phyloP scores from a whole-genome alignment of 2,113 vertebrate species.

The Pogona vitticeps region DNA sequence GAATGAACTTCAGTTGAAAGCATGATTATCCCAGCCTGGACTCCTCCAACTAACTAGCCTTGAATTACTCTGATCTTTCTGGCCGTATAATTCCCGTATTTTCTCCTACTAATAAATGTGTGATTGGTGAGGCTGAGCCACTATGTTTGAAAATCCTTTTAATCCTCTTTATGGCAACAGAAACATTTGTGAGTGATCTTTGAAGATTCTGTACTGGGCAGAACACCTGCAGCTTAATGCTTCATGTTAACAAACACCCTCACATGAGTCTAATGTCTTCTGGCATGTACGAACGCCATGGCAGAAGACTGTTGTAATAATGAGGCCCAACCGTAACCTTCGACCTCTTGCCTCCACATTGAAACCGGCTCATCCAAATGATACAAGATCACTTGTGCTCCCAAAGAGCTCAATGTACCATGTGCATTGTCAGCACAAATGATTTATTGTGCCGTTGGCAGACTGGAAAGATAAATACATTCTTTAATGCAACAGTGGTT shows the following conservation, averaged over 20 bases:
- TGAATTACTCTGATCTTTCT: constrained; percentile 4
- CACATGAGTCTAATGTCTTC: constrained; percentile 30
- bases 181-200: constrained; percentile 73
- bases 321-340: constrained; percentile 52
- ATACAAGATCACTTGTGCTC: constrained; percentile 49
- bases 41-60: constrained; percentile 44
- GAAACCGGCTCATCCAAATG: constrained; percentile 40
- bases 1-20: constrained; percentile 79
- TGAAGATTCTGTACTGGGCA: constrained; percentile 64
- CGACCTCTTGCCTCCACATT: constrained; percentile 45
- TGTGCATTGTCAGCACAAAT: constrained; percentile 52
- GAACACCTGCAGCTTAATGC: constrained; percentile 72
- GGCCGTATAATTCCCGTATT: constrained; percentile 24
- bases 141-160: constrained; percentile 76
- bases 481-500: constrained; percentile 18
- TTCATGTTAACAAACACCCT: constrained; percentile 59
- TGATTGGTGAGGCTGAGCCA: constrained; percentile 31
- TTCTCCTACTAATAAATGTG: constrained; percentile 56
- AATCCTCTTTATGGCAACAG: constrained; percentile 77
- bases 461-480: fast-evolving
- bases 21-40: constrained; percentile 57
- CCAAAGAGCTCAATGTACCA: constrained; percentile 37
- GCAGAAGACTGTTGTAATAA: constrained; percentile 40
- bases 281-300: constrained; percentile 41
- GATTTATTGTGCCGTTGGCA: constrained; percentile 12